Base-by-base conservation (phyloP, 1,140 invertebrate genomes). In the Zaprionus kolodkinae region DNA sequence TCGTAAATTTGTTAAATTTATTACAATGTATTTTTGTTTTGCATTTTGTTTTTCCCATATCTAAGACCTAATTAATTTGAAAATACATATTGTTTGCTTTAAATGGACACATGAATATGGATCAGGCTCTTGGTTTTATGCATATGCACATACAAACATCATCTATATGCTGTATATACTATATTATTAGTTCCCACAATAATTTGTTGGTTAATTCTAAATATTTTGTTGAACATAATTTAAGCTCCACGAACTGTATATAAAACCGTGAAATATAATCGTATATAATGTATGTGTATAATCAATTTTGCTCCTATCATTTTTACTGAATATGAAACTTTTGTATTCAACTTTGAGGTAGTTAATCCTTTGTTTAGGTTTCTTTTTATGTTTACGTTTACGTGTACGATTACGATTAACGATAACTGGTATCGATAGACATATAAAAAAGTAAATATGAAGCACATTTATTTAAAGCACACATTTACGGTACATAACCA, bases 391-490 rank as follows among this genome's bases (percentile, higher is more conserved):
- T 75, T 67, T 80, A 69, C 86, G 60, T 62, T 69, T 76, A 67
- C 35, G 33, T 54, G 57, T 64, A 56, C 45, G 45, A 45, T 61
- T 21, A 21, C 21, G 21, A 21, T 21, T 21, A 30, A 61, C 59
- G 40, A 55, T 65, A 59, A 59, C 61, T 48, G 21, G 13, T 73
- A 66, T 66, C 30, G 40, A 64, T 67, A 63, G 54, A 68, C 66
- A 57, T 66, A 54, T 65, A 70, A 72, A 72, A 72, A 63, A 54
- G 62, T 80, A 64, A 90, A 74, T 86, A 72, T 86, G 86, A 90
- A 90, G 86, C 86, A 90, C 86, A 90, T 86, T 86, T 86, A 90
- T 75, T 75, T 90, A 90, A 90, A 90, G 86, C 86, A 90, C 86
- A 90, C 86, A 90, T 86, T 89, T 82, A 90, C 79, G 72, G 79